Conservation (phyloP, 2,888 invertebrate genomes). For the Campopleginae sp. region DNA sequence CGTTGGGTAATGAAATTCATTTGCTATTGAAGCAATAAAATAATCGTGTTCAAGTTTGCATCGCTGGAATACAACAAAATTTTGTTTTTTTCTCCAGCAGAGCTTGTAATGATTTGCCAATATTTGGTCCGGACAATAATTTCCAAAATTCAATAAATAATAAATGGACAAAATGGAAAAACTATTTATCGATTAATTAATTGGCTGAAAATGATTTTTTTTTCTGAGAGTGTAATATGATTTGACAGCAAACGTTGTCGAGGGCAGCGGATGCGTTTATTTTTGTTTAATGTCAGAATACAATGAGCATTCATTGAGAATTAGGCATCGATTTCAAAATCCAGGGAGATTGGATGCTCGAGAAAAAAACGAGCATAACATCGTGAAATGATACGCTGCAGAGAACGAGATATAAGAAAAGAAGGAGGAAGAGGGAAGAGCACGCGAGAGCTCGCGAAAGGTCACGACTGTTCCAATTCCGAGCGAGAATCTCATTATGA, state of each 20-base stretch:
- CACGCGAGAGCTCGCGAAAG: neutral
- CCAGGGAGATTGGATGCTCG: constrained; percentile 14
- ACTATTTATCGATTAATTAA: neutral
- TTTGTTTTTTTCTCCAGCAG: too few species aligned
- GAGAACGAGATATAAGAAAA: neutral
- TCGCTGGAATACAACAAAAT: too few species aligned
- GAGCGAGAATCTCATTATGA: constrained; percentile 10
- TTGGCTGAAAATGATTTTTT: neutral
- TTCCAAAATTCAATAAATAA: too few species aligned
- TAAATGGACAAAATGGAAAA: too few species aligned
- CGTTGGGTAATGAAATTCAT: neutral
- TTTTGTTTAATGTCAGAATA: neutral
- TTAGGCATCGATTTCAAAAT: constrained; percentile 18
- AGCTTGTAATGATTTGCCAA: too few species aligned
- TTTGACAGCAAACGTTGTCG: neutral
- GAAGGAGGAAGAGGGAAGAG: neutral
- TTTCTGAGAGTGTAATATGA: neutral
- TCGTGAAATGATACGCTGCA: constrained; percentile 3
- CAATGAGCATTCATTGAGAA: neutral
- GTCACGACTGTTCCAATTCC: neutral
- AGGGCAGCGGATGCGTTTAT: neutral
- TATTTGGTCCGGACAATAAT: too few species aligned
- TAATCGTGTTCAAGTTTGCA: too few species aligned
- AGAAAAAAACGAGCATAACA: neutral
- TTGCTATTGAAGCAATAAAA: too few species aligned